phyloP scores from a whole-genome alignment of 2,888 invertebrate species.

The Odontocolon sp. region DNA sequence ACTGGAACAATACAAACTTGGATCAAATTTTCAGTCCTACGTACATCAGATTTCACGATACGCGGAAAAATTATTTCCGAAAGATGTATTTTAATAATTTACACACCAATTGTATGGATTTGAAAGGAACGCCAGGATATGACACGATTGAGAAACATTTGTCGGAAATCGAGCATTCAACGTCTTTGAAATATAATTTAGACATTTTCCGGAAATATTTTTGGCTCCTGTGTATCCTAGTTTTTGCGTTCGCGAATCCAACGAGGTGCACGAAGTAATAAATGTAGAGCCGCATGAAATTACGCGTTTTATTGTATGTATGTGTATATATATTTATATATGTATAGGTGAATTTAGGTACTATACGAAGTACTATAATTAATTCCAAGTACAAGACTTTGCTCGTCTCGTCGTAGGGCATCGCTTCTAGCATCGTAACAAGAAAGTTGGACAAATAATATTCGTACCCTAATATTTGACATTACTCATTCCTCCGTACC shows the following conservation, averaged over 20 bases:
- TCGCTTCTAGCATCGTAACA: constrained; percentile 58
- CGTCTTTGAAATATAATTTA: too few relatives aligned
- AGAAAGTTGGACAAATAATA: constrained; percentile 64
- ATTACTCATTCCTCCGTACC: constrained; percentile 69
- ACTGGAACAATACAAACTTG: constrained; percentile 80
- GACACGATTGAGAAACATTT: too few relatives aligned
- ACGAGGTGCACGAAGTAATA: constrained; percentile 40
- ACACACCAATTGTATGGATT: too few relatives aligned
- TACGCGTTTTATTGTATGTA: constrained; percentile 74
- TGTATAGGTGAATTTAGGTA: constrained; percentile 72
- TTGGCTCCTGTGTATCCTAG: constrained; percentile 52
- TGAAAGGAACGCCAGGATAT: too few relatives aligned
- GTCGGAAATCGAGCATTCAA: too few relatives aligned
- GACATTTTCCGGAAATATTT: too few relatives aligned
- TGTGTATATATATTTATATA: constrained; percentile 68
- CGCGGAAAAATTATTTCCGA: not conserved
- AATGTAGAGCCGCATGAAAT: constrained; percentile 68
- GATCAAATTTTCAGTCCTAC: constrained; percentile 16
- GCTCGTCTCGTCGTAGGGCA: constrained; percentile 61
- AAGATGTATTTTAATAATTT: too few relatives aligned
- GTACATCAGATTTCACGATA: not conserved
- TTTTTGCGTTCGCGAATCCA: constrained; percentile 57
- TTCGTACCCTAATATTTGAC: constrained; percentile 70
- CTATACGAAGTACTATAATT: constrained; percentile 72
- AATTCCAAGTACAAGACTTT: constrained; percentile 69